Conservation (phyloP, 2,888 invertebrate genomes). For the Fabriciana adippe region DNA sequence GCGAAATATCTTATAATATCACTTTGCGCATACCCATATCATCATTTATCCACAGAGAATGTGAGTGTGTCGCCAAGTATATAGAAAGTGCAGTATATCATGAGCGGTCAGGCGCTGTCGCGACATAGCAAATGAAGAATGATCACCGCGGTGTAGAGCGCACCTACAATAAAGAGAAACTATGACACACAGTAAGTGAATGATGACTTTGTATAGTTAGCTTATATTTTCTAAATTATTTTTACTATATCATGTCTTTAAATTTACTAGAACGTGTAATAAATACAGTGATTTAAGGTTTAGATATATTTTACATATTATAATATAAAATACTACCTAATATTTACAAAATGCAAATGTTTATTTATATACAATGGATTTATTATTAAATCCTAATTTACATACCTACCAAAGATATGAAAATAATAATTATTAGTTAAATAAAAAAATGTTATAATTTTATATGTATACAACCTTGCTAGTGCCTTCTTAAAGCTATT, state of each 20-base stretch:
- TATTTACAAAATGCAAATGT: no score
- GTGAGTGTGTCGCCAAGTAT: slow-evolving; percentile 1
- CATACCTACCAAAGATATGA: no score
- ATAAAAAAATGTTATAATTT: no score
- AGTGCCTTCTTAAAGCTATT: no score
- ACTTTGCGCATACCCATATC: background rate
- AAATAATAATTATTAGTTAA: no score
- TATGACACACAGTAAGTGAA: slow-evolving; percentile 74
- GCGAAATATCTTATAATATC: background rate
- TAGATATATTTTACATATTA: no score
- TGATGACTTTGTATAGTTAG: slow-evolving; percentile 52
- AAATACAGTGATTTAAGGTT: no score
- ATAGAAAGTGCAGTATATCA: slow-evolving; percentile 22
- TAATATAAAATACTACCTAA: no score
- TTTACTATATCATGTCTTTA: background rate
- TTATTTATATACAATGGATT: no score
- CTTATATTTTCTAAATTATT: background rate
- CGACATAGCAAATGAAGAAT: slow-evolving; percentile 71
- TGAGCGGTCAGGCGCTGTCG: slow-evolving; percentile 34
- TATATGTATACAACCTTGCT: no score
- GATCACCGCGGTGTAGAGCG: slow-evolving; percentile 66
- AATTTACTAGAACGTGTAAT: background rate
- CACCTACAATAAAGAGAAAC: slow-evolving; percentile 33
- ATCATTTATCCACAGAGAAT: background rate
- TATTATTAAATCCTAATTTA: no score